Base-by-base conservation (phyloP, 2,797 vertebrate species). In the Fringilla coelebs region DNA sequence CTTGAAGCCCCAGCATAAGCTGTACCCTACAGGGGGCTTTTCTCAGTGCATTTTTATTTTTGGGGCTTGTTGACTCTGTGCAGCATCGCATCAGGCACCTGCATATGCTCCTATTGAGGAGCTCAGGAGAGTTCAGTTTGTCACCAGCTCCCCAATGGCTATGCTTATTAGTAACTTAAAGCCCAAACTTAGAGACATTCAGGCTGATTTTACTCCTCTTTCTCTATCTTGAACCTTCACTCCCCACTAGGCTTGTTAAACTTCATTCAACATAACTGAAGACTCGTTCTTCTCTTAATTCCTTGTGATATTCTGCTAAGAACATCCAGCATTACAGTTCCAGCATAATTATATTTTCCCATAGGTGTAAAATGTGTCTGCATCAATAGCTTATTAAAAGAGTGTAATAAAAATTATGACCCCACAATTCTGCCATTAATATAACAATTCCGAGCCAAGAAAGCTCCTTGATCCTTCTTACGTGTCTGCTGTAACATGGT, bases 391-490 rank as follows among this genome's bases (percentile, higher is more conserved):
- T 96, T 94, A 95, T 96, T 96, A 90, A 91, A 91, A 95, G 85
- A 93, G 36, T 65, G 85, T 90, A 96, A 96, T 96, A 94, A 95
- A 96, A 96, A 93, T 94, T 90, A 94, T 87, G 89, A 88, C 89
- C 85, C 91, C 22, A 48, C 87, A 58, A 87, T 93, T 96, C 83
- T 94, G 88, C 89, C 88, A 71, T 87, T 95, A 96, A 95, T 96
- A 86, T 95, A 88, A 88, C 34, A 84, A 88, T 91, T 85, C 80
- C 13, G 48, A 90, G 93, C 93, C 93, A 93, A 83, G 94, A 96
- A 95, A 94, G 88, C 81, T 89, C 74, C 78, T 68, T 89, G 74
- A 94, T 95, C 94, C 86, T 91, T 86, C 82, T 88, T 80, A 80
- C 1, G 32, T 3, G 5, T 93, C 88, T 95, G 68, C 75, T 80